Evolutionary conservation across 2,888 invertebrate genomes (phyloP).

Genomic region (Philhelius pedissequus): DNA sequence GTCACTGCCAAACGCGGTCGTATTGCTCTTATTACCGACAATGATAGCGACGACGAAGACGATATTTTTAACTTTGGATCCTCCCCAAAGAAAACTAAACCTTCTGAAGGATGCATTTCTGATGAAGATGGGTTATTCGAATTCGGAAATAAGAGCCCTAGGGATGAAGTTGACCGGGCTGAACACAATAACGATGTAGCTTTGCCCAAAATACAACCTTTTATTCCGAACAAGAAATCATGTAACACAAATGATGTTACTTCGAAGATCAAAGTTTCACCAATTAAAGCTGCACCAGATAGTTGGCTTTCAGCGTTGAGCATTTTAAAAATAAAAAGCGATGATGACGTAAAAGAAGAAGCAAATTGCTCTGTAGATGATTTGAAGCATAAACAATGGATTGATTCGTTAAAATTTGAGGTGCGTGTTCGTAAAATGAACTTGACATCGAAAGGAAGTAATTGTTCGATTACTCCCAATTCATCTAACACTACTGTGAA

Average conservation of each 20-base stretch:
- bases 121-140: constrained; percentile 70
- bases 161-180: background rate
- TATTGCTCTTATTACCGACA: constrained; percentile 72
- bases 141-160: constrained; percentile 55
- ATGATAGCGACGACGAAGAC: constrained; percentile 72
- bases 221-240: constrained; percentile 35
- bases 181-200: constrained; percentile 58
- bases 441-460: constrained; percentile 58
- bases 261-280: constrained; percentile 70
- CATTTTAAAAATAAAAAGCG: constrained; percentile 58
- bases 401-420: constrained; percentile 73
- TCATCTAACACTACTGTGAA: constrained; percentile 34
- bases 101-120: constrained; percentile 33
- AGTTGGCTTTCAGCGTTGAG: constrained; percentile 73
- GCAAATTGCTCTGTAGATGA: constrained; percentile 55
- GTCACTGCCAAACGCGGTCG: constrained; percentile 71
- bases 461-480: constrained; percentile 16
- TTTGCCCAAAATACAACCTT: constrained; percentile 69
- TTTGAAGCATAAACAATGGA: constrained; percentile 70
- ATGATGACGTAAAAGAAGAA: constrained; percentile 46
- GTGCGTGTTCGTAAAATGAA: constrained; percentile 72
- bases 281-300: constrained; percentile 70
- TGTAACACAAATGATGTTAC: constrained; percentile 41
- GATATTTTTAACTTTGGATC: constrained; percentile 74
- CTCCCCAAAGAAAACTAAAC: constrained; percentile 56